phyloP scores from a whole-genome alignment of 2,113 vertebrate genomes.

The Austrofundulus limnaeus region DNA sequence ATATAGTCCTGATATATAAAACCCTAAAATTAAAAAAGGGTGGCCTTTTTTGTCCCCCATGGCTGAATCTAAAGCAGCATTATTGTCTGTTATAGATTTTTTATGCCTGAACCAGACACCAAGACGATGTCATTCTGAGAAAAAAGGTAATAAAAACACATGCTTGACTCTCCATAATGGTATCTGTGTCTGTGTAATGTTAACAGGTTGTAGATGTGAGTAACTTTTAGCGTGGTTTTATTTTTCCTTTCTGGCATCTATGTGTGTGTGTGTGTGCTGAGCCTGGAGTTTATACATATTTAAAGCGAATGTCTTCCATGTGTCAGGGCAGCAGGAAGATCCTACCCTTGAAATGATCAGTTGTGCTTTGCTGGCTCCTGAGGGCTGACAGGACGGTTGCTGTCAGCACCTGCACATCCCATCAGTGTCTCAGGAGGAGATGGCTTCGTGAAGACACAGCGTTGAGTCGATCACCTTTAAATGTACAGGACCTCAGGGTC shows the following conservation, averaged over 20 bases:
- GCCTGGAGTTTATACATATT: constrained; percentile 61
- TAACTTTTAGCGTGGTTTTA: constrained; percentile 24
- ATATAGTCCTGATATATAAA: too few species aligned
- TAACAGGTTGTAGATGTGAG: constrained; percentile 36
- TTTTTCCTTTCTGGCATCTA: background rate
- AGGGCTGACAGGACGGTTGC: constrained; percentile 45
- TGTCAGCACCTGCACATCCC: constrained; percentile 32
- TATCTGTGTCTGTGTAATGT: constrained; percentile 5
- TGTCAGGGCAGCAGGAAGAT: constrained; percentile 43
- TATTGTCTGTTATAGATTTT: too few species aligned
- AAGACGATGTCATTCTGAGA: too few species aligned
- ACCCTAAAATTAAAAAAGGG: too few species aligned
- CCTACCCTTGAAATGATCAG: constrained; percentile 44
- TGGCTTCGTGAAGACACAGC: constrained; percentile 4
- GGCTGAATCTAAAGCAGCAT: too few species aligned
- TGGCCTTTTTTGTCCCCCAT: too few species aligned
- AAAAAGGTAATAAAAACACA: too few species aligned
- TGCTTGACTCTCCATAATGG: background rate
- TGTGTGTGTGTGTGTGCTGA: constrained; percentile 10
- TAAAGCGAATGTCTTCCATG: constrained; percentile 55
- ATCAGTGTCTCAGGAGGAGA: constrained; percentile 9
- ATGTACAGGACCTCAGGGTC: background rate
- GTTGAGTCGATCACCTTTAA: constrained; percentile 2
- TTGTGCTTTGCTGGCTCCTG: constrained; percentile 55
- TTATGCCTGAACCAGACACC: too few species aligned